A percentile compares a stretch with the other conserved stretches of the same genome.
phyloP scores from a whole-genome alignment of 1,140 invertebrate species.

The Lethocerus indicus region DNA sequence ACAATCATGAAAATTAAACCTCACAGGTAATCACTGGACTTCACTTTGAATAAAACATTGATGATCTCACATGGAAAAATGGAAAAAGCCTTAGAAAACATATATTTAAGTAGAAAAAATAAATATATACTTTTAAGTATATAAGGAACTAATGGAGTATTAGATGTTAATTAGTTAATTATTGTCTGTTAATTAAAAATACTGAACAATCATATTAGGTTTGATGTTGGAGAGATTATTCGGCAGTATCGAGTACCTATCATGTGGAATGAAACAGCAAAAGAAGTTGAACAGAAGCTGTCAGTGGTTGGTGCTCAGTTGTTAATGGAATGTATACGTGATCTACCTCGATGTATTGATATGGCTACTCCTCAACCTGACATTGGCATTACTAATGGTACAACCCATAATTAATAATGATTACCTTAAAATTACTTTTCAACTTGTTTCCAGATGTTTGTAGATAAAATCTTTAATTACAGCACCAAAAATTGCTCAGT shows the following conservation, averaged over 20 bases:
- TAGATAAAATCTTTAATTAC: slow-evolving; percentile 22
- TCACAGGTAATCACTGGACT: slow-evolving; percentile 51
- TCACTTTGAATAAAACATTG: no score
- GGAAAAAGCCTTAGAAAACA: no score
- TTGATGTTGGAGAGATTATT: slow-evolving; percentile 76
- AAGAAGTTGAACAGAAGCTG: slow-evolving; percentile 44
- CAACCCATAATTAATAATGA: neutral
- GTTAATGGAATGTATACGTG: slow-evolving; percentile 40
- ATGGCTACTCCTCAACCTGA: slow-evolving; percentile 39
- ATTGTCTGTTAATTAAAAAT: no score
- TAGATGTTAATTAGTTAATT: no score
- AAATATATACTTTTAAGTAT: no score
- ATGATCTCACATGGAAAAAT: no score
- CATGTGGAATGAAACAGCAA: slow-evolving; percentile 37
- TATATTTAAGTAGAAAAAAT: no score
- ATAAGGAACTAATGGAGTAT: no score
- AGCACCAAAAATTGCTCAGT: slow-evolving; percentile 50
- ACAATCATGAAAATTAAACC: slow-evolving; percentile 79
- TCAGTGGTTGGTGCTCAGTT: slow-evolving; percentile 49
- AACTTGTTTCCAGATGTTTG: neutral
- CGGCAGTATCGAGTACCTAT: slow-evolving; percentile 43
- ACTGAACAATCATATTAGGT: slow-evolving; percentile 29
- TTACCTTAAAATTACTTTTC: neutral
- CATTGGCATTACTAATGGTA: slow-evolving; percentile 49
- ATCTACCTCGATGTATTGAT: slow-evolving; percentile 37